Evolutionary conservation across 2,113 vertebrate genomes (phyloP).

Genomic region (Leptosomus discolor): DNA sequence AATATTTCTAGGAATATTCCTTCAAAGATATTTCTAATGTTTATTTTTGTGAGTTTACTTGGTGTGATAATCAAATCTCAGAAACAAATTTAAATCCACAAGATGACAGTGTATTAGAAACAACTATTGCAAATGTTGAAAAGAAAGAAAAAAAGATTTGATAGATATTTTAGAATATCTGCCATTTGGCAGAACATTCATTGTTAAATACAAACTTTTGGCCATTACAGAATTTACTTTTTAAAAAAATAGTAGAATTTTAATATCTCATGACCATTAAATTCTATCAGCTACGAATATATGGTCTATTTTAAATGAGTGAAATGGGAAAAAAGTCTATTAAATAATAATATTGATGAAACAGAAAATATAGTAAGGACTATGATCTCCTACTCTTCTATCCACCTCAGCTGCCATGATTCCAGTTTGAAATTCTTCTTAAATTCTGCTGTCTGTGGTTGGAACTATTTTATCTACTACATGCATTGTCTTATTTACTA

Average conservation of each 20-base stretch:
- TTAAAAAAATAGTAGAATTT: not conserved
- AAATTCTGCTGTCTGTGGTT: not conserved
- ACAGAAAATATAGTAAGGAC: not conserved
- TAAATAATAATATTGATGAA: not conserved
- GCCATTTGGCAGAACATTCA: not conserved
- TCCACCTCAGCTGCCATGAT: not conserved
- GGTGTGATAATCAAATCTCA: not conserved
- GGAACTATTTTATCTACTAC: not conserved
- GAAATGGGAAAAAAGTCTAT: not conserved
- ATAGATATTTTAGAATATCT: not conserved
- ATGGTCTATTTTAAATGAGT: not conserved
- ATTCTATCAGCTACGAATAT: not conserved
- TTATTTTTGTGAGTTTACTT: not conserved
- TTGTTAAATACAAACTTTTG: not conserved
- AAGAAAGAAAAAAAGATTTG: not conserved
- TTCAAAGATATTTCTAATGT: not conserved
- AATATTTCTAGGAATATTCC: not conserved
- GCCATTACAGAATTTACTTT: not conserved
- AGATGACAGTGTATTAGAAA: not conserved
- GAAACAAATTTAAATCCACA: not conserved
- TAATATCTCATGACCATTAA: not conserved
- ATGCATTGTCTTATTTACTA: not conserved
- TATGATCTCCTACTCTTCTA: not conserved
- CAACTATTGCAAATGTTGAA: not conserved
- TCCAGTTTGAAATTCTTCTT: not conserved